Evolutionary conservation across 2,888 invertebrate species (phyloP), one percentile per base, ranked within the genome.

Genomic region (Ochropleura plecta): DNA sequence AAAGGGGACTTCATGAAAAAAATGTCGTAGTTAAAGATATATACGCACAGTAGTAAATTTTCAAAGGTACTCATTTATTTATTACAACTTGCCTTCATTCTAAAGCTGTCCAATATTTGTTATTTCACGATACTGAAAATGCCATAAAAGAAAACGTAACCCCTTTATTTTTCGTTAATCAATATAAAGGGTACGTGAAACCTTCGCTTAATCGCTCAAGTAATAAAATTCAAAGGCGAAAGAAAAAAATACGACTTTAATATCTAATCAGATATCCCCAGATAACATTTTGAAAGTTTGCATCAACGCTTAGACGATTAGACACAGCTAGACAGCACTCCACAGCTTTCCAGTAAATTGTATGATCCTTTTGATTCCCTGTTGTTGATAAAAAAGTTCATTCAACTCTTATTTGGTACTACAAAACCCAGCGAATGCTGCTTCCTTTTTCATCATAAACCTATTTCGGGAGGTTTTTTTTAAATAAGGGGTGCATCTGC

Each of bases 111-210:
- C 48, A 53, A 62, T 30, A 62, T 30, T 57, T 51, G 14, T 53
- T 53, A 30, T 59, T 82, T 82, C n/a, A 64, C 69, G 20, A 8
- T 62, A 16, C 48, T 64, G 53, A 20, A 82, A 77, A 78, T 69
- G 64, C 44, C 66, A 49, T 75, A 64, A 51, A 62, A 53, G 30
- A 68, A 51, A 68, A 44, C n/a, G 12, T 40, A 20, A 20, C 10
- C 48, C 12, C 44, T 77, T 59, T 79, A 82, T 82, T 64, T 69
- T 79, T 82, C 78, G 53, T 16, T 55, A 82, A 79, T 79, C 79
- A 65, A 78, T 79, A n/a, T 40, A 59, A 44, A 59, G 48, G 20
- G 49, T 62, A 62, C 53, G 48, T 53, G 60, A 66, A 16, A 62
- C 49, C 49, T 66, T 62, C 44, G 0, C 55, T 78, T 49, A 66